Evolutionary conservation across 2,888 invertebrate species (phyloP).

Genomic region (Anticlea derivata): DNA sequence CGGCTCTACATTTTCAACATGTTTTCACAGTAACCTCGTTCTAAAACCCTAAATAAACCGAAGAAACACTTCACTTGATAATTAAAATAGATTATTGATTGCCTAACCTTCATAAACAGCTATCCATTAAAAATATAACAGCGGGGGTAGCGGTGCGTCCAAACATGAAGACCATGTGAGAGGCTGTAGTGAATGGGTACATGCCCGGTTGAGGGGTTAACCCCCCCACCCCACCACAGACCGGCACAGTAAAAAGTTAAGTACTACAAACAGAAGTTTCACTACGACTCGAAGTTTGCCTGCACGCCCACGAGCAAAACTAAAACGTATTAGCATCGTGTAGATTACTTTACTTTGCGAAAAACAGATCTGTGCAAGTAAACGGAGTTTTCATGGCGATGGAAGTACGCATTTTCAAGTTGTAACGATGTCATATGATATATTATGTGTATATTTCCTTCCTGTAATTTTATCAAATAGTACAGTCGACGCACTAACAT

Average conservation of each 20-base stretch:
- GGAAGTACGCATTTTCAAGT: too few relatives aligned
- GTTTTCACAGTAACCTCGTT: conserved; percentile 14
- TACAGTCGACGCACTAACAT: too few relatives aligned
- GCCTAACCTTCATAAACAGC: conserved; percentile 40
- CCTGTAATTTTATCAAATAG: too few relatives aligned
- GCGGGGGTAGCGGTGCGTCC: conserved; percentile 46
- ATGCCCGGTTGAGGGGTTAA: conserved; percentile 27
- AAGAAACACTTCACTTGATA: conserved; percentile 19
- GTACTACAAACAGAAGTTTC: neutral
- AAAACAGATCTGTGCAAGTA: too few relatives aligned
- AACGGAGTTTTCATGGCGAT: too few relatives aligned
- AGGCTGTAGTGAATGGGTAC: conserved; percentile 43
- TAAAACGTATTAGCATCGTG: too few relatives aligned
- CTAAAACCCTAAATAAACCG: conserved; percentile 11
- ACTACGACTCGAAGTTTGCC: neutral
- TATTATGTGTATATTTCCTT: too few relatives aligned
- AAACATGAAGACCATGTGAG: conserved; percentile 46
- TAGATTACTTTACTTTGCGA: too few relatives aligned
- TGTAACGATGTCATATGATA: too few relatives aligned
- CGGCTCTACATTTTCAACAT: neutral
- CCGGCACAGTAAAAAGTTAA: neutral
- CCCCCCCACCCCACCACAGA: neutral
- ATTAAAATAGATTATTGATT: conserved; percentile 35
- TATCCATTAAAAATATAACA: conserved; percentile 41
- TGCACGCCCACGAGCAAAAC: too few relatives aligned